Evolutionary conservation across 2,888 invertebrate species (phyloP).

Genomic region (Melangyna quadrimaculata): DNA sequence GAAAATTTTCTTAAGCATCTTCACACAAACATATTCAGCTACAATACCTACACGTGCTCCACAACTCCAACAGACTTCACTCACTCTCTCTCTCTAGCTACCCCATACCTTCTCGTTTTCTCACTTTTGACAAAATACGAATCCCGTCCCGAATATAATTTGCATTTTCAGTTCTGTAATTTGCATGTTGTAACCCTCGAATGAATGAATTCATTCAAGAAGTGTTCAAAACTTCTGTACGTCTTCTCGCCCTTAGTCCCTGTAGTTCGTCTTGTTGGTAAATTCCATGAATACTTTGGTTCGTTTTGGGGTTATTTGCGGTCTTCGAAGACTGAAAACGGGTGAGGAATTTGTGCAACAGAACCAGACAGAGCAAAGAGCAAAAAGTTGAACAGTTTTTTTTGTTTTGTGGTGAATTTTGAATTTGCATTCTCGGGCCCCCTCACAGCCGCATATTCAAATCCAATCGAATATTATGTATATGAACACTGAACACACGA

Average conservation of each 20-base stretch:
- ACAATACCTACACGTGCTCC: neutral
- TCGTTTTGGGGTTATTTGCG: constrained; percentile 34
- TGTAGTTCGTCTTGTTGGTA: neutral
- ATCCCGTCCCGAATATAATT: constrained; percentile 57
- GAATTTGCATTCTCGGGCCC: neutral
- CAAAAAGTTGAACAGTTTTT: constrained; percentile 25
- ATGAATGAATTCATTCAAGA: constrained; percentile 58
- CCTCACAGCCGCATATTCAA: constrained; percentile 17
- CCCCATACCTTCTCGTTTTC: neutral
- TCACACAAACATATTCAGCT: neutral
- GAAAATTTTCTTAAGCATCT: constrained; percentile 43
- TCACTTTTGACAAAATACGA: neutral
- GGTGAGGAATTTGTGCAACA: constrained; percentile 1
- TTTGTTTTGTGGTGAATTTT: constrained; percentile 28
- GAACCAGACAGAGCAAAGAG: constrained; percentile 15
- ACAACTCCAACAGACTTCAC: neutral
- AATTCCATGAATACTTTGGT: constrained; percentile 58
- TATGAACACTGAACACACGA: constrained; percentile 43
- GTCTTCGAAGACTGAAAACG: constrained; percentile 8
- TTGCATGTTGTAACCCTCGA: constrained; percentile 62
- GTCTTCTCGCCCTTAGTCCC: constrained; percentile 12
- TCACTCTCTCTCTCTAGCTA: too few species aligned
- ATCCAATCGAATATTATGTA: constrained; percentile 60
- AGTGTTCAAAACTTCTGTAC: constrained; percentile 34
- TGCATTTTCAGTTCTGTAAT: constrained; percentile 64